Conservation (phyloP, 1,140 invertebrate species). For the Cydia pomonella region DNA sequence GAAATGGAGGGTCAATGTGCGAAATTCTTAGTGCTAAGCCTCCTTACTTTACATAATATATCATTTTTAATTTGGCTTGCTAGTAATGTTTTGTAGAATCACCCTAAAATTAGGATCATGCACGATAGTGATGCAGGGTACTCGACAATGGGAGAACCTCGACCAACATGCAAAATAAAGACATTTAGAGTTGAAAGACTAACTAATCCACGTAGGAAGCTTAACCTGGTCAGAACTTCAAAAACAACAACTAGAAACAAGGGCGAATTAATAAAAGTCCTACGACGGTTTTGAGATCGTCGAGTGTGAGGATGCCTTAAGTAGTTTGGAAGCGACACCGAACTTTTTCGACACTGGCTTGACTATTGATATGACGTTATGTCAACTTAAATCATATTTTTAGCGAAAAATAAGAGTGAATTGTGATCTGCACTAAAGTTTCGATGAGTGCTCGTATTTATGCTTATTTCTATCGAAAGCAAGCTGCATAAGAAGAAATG, state of each 20-base stretch:
- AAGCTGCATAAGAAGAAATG: background rate
- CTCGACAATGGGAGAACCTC: constrained; percentile 37
- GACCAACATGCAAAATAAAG: constrained; percentile 42
- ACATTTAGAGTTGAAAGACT: constrained; percentile 34
- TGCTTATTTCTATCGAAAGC: constrained; percentile 14
- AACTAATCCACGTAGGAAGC: constrained; percentile 39
- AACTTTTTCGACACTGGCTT: constrained; percentile 5
- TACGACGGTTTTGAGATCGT: constrained; percentile 38
- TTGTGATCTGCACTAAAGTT: constrained; percentile 2
- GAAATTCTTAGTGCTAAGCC: too few relatives aligned
- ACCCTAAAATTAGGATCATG: constrained; percentile 39
- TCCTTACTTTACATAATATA: background rate
- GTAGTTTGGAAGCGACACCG: constrained; percentile 1
- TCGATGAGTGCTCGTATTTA: constrained; percentile 11
- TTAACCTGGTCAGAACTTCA: constrained; percentile 55
- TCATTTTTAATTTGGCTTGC: background rate
- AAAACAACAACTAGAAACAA: constrained; percentile 61
- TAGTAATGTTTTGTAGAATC: constrained; percentile 16
- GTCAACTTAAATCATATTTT: background rate
- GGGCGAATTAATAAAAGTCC: constrained; percentile 57
- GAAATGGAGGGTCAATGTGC: too few relatives aligned
- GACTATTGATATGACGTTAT: background rate
- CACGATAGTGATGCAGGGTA: constrained; percentile 38
- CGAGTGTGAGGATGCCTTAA: background rate
- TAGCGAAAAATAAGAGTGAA: background rate